A percentile compares a stretch with the other conserved stretches of the same genome.
Conservation (phyloP, 2,797 vertebrate genomes). For the Eulemur mongoz region DNA sequence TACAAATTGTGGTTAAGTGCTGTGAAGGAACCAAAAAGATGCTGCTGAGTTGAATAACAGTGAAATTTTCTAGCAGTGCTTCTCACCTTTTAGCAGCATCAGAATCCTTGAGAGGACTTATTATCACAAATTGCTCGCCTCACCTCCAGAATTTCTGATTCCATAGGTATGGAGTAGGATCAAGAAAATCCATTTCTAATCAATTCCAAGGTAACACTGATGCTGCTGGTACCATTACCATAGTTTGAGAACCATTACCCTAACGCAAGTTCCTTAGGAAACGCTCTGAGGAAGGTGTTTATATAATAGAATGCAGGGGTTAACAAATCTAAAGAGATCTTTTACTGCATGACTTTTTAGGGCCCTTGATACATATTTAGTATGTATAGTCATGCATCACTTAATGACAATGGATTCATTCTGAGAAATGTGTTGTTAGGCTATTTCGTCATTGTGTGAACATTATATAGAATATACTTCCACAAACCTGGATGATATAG, state of each 20-base stretch:
- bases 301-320: neutral
- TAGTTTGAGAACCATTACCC: neutral
- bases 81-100: neutral
- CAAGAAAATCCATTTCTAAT: neutral
- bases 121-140: neutral
- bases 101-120: neutral
- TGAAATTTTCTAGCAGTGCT: neutral
- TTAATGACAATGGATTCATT: neutral
- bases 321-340: neutral
- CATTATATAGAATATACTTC: neutral
- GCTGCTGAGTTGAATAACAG: neutral
- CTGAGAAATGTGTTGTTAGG: neutral
- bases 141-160: neutral
- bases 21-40: neutral
- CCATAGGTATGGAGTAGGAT: neutral
- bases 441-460: neutral
- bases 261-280: conserved; percentile 25
- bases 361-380: neutral
- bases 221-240: neutral
- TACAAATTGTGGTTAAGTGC: neutral
- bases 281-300: neutral
- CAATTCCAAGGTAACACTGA: neutral
- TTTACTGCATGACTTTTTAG: neutral
- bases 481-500: neutral
- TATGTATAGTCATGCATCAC: neutral